Conservation (phyloP, 2,888 invertebrate species). For the Cantharis rufa region DNA sequence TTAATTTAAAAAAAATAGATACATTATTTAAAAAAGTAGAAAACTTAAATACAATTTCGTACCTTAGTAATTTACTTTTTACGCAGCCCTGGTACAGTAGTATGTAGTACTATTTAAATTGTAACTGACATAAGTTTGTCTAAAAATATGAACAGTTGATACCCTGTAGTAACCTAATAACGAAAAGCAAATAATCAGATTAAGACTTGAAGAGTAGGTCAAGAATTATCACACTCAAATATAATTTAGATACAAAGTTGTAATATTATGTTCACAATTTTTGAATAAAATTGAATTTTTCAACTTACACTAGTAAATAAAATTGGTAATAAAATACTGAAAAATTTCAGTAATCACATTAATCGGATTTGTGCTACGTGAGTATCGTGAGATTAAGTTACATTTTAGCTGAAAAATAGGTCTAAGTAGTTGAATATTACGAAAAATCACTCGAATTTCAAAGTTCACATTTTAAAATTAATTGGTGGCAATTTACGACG, state of each 20-base stretch:
- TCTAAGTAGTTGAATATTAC: not conserved
- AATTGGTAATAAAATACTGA: not conserved
- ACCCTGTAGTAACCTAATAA: not conserved
- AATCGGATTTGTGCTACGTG: not conserved
- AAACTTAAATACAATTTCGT: no score
- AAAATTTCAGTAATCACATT: not conserved
- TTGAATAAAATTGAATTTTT: not conserved
- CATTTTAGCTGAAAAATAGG: not conserved
- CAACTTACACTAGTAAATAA: not conserved
- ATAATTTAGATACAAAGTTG: not conserved
- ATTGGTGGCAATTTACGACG: not conserved
- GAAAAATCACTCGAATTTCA: not conserved
- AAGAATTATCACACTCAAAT: not conserved
- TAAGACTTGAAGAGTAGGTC: not conserved
- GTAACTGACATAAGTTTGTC: not conserved
- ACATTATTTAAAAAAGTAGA: no score
- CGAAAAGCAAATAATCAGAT: not conserved
- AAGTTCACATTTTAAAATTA: not conserved
- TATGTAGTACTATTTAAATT: not conserved
- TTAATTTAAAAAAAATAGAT: no score
- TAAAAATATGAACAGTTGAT: not conserved
- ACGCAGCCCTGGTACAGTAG: not conserved
- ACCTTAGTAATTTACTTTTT: not conserved
- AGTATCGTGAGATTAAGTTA: not conserved
- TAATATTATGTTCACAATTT: not conserved